Evolutionary conservation across 2,888 invertebrate genomes (phyloP), one percentile per base, ranked within the genome.

Genomic region (Cataglyphis cursor): DNA sequence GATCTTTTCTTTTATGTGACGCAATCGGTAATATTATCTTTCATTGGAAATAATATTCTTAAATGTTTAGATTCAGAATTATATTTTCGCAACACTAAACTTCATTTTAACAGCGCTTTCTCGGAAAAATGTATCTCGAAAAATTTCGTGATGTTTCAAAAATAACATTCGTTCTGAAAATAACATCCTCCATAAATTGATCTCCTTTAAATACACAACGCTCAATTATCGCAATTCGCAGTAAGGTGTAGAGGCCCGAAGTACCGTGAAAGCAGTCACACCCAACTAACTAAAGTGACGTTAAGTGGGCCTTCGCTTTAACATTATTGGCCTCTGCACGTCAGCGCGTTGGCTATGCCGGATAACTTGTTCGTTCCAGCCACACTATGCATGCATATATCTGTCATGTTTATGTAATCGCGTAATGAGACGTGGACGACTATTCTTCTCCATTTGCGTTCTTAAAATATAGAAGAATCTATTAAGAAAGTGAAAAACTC

Each of bases 361-460:
- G 80, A 80, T 85, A 89, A 84, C 89, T 80, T 78, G 78, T 38
- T 89, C 88, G 82, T 86, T 83, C 70, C 83, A 80, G 61, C 57
- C 83, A 41, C 83, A 76, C 89, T 65, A 57, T 70, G 74, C 57
- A 68, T 66, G 57, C 84, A 78, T 48, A 57, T 41, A 81, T 82
- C 84, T 83, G 70, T 85, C 84, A 65, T 81, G 85, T 88, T 92
- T 92, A 91, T 88, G 91, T 89, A 92, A 92, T 91, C 81, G 88
- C 31, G 88, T 90, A 92, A 92, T 89, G 87, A 88, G 82, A 88
- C 88, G 92, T 91, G 86, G 91, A 92, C 92, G 86, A 89, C 84
- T 87, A 85, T 90, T 66, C 66, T 54, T 48, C 82, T 81, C 81
- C 86, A 84, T 87, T 87, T 78, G 80, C 86, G 82, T 65, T 78